Evolutionary conservation across 1,140 invertebrate genomes (phyloP).

Genomic region (Cotesia chilonis): DNA sequence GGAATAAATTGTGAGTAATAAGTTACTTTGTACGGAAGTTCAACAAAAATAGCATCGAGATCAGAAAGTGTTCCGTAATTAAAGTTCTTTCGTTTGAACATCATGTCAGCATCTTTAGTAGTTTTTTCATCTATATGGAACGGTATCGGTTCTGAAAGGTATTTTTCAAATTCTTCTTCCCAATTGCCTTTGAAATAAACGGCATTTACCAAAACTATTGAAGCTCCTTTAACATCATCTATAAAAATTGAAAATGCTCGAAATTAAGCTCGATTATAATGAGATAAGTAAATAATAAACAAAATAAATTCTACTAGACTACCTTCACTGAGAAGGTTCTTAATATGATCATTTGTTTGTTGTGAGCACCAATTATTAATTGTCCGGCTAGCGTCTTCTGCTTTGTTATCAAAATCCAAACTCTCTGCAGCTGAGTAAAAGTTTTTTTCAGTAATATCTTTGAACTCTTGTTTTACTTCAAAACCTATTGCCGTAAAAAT

Average conservation of each 20-base stretch:
- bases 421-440: conserved; percentile 67
- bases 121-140: conserved; percentile 59
- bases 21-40: conserved; percentile 44
- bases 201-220: conserved; percentile 80
- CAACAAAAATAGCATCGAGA: conserved; percentile 57
- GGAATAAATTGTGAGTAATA: not conserved
- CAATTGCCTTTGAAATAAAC: conserved; percentile 80
- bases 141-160: conserved; percentile 48
- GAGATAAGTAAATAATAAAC: not conserved
- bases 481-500: conserved; percentile 69
- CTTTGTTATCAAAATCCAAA: conserved; percentile 66
- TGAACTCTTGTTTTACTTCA: conserved; percentile 34
- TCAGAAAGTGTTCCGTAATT: conserved; percentile 55
- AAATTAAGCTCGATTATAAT: not conserved
- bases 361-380: conserved; percentile 79
- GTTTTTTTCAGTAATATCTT: conserved; percentile 7
- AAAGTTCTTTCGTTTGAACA: conserved; percentile 55
- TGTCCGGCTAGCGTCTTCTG: conserved; percentile 55
- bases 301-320: conserved; percentile 6
- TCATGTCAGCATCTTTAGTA: conserved; percentile 59
- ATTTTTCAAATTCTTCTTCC: conserved; percentile 57
- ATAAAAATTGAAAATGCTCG: not conserved
- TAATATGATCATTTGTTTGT: conserved; percentile 78
- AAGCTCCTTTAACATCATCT: conserved; percentile 56
- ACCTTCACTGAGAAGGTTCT: conserved; percentile 69